phyloP scores from a whole-genome alignment of 2,797 vertebrate species.

The Liasis olivaceus region DNA sequence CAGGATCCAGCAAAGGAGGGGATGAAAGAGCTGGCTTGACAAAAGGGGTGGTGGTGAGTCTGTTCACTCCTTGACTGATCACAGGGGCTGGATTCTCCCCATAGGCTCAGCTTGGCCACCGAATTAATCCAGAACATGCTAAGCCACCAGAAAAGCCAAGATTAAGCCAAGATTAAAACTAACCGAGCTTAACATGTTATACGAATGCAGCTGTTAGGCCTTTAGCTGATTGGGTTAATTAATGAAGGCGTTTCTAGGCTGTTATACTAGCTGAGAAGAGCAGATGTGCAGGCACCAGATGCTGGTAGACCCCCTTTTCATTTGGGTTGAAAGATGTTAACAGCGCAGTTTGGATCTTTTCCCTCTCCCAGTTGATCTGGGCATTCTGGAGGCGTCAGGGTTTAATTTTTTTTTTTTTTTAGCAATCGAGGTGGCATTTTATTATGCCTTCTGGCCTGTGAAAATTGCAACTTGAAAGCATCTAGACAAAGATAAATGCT shows the following conservation, averaged over 20 bases:
- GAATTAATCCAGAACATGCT: background rate
- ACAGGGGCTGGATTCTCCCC: background rate
- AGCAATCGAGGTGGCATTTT: background rate
- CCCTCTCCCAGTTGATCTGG: too few species aligned
- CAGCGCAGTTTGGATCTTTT: rapidly evolving
- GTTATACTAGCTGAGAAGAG: background rate
- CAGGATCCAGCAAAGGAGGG: too few species aligned
- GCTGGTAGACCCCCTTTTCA: background rate
- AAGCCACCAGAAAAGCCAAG: background rate
- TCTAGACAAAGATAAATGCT: background rate
- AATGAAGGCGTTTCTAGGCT: background rate
- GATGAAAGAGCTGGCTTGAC: too few species aligned
- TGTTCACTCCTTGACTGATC: background rate
- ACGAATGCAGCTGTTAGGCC: background rate
- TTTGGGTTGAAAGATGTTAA: background rate
- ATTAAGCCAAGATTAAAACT: background rate
- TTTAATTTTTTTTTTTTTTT: background rate
- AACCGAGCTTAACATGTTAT: background rate
- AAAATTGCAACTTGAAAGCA: background rate
- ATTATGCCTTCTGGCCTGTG: background rate
- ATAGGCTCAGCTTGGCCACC: too few species aligned
- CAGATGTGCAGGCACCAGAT: background rate
- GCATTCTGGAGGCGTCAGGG: background rate
- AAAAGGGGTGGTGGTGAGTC: background rate
- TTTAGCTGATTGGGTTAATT: background rate